phyloP scores from a whole-genome alignment of 1,140 invertebrate species.

The Lineus longissimus region DNA sequence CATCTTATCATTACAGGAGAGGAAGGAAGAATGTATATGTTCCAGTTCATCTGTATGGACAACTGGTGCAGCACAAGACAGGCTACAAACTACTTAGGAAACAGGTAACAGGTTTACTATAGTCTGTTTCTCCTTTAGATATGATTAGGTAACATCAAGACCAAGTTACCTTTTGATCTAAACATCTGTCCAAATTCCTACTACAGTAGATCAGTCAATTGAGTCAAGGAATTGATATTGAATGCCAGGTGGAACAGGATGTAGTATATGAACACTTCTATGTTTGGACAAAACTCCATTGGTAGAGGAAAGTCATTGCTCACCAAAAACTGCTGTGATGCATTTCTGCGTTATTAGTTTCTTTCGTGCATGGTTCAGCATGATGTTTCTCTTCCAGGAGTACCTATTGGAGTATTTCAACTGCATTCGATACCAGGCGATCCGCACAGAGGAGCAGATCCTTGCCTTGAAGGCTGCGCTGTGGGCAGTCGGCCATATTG shows the following conservation, averaged over 20 bases:
- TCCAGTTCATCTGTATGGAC: slow-evolving; percentile 83
- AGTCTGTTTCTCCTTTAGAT: background rate
- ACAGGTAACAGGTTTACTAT: slow-evolving; percentile 27
- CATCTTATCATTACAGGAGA: slow-evolving; percentile 27
- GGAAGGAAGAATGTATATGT: slow-evolving; percentile 63
- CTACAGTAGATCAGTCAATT: too few species aligned
- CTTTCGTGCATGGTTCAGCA: too few species aligned
- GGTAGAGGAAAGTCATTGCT: too few species aligned
- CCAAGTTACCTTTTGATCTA: too few species aligned
- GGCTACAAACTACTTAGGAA: slow-evolving; percentile 67
- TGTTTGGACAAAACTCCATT: too few species aligned
- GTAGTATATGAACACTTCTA: too few species aligned
- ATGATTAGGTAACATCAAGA: too few species aligned
- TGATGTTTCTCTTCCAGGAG: slow-evolving; percentile 24
- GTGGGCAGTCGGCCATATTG: slow-evolving; percentile 83
- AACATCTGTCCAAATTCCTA: too few species aligned
- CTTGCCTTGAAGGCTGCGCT: slow-evolving; percentile 75
- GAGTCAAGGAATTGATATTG: too few species aligned
- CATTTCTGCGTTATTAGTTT: too few species aligned
- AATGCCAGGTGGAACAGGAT: too few species aligned
- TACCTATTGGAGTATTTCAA: slow-evolving; percentile 42
- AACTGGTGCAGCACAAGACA: slow-evolving; percentile 73
- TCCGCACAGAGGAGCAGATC: slow-evolving; percentile 44
- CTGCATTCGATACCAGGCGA: slow-evolving; percentile 36
- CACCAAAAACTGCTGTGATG: too few species aligned